Base-by-base conservation (phyloP, 2,113 vertebrate species). In the Apus apus region DNA sequence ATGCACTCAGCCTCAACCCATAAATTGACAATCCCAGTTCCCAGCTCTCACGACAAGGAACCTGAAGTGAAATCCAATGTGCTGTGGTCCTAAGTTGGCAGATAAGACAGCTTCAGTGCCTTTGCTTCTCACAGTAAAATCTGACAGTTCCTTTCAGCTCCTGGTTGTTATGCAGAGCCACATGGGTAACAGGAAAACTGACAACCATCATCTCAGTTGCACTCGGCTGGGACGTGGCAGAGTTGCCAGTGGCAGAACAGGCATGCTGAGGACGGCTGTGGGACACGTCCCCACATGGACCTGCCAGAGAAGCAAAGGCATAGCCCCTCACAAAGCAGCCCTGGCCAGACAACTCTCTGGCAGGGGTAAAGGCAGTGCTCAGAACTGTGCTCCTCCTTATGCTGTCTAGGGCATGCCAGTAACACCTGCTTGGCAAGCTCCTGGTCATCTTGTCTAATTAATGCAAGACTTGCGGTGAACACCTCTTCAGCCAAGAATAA, bases 141-240 rank as follows among this genome's bases (percentile, higher is more conserved):
- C 78, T 88, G 93, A 95, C 94, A 96, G 86, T 8, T 92, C 79
- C 87, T 97, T 94, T 96, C 94, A 95, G 83, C 76, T 92, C 56
- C 62, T 73, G 80, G 88, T 54, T 96, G 75, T 92, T 96, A 95
- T 75, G 87, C 93, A 93, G 81, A 91, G 75, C 81, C 68, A 38
- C 20, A 62, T 74, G 84, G 77, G n/a, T 67, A 95, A 82, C 56
- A 61, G 51, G 53, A 83, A 85, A 95, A 92, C 72, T 82, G 93
- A 96, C 88, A 96, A 90, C 82, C 51, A 25, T 68, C 15, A 1
- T 38, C 74, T 94, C 91, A 64, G 60, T 12, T 82, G 78, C 16
- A 34, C 56, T 92, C 8, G 11, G 38, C 83, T 90, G 86, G 70
- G 90, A 92, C 9, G 6, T 9, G 43, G 77, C 68, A 64, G 68